phyloP scores from a whole-genome alignment of 2,888 invertebrate genomes.

The Drosophila eohydei region DNA sequence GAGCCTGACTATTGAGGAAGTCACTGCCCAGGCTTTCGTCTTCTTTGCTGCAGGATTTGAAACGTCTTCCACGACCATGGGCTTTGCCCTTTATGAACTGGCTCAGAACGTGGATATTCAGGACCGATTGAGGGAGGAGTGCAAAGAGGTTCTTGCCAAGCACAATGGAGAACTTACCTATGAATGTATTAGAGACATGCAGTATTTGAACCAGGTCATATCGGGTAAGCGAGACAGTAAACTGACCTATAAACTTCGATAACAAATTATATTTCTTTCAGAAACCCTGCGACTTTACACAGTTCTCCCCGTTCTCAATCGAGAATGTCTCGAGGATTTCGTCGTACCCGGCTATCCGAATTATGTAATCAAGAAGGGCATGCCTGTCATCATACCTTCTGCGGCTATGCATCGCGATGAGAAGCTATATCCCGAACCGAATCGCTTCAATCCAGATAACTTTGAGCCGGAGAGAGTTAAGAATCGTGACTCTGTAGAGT shows the following conservation, averaged over 20 bases:
- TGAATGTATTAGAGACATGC: slow-evolving; percentile 83
- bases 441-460: slow-evolving; percentile 87
- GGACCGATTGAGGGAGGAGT: slow-evolving; percentile 84
- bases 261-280: slow-evolving; percentile 19
- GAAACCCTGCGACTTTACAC: slow-evolving; percentile 86
- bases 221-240: slow-evolving; percentile 78
- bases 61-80: slow-evolving; percentile 85
- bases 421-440: slow-evolving; percentile 87
- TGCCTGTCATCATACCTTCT: slow-evolving; percentile 86
- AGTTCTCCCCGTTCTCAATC: slow-evolving; percentile 86
- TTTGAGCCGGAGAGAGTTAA: slow-evolving; percentile 86
- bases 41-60: slow-evolving; percentile 87
- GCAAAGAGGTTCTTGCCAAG: slow-evolving; percentile 80
- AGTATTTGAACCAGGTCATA: slow-evolving; percentile 85
- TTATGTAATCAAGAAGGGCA: slow-evolving; percentile 86
- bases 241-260: neutral
- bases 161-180: slow-evolving; percentile 84
- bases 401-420: slow-evolving; percentile 87
- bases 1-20: slow-evolving; percentile 82
- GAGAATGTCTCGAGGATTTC: slow-evolving; percentile 86
- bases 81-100: slow-evolving; percentile 86
- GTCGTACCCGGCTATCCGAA: slow-evolving; percentile 85
- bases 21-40: slow-evolving; percentile 86
- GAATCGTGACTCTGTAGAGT: slow-evolving; percentile 84
- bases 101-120: slow-evolving; percentile 85